Base-by-base conservation (phyloP, 2,113 vertebrate genomes). In the Burhinus bistriatus region DNA sequence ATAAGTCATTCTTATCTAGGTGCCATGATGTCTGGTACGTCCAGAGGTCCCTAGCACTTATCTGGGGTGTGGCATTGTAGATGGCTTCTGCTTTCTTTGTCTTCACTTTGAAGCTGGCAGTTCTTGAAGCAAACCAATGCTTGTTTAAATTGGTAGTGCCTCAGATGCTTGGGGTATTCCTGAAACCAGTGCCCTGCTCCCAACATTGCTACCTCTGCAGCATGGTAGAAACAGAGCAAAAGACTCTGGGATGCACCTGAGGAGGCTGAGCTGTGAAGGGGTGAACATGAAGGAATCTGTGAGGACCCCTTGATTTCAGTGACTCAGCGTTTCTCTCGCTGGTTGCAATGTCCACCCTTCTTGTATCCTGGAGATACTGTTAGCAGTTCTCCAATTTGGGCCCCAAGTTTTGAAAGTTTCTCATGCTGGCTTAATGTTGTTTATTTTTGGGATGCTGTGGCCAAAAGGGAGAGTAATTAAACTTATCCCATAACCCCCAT, bases 131-230 rank as follows among this genome's bases (percentile, higher is more conserved):
- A 80, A 86, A 55, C 45, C 66, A 23, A 5, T 65, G 22, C 40
- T 84, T 52, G 34, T 87, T 61, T 26, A 69, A 91, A 54, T 4
- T 55, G 29, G 21, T 77, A 55, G 27, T 51, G 27, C 25, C 40
- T 40, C 1, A 0, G 11, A 49, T 57, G 13, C 6, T 42, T 61
- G 29, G 14, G 20, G 2, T 3, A 1, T 38, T 83, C 9, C 69
- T 79, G 52, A 89, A 87, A 87, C 8, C 49, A 34, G 5, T 75
- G 23, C 21, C 38, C 27, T 38, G 30, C 49, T 80, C 23, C 40
- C 61, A 81, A 36, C 6, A 11, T n/a, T 69, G 57, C 34, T 75
- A 4, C 12, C 45, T 85, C 38, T 73, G 32, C 29, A 62, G 64
- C 8, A 11, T 47, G 30, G 26, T 82, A 15, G 57, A 84, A 95